Evolutionary conservation across 2,888 invertebrate species (phyloP).

Genomic region (Teleiodes luculella): DNA sequence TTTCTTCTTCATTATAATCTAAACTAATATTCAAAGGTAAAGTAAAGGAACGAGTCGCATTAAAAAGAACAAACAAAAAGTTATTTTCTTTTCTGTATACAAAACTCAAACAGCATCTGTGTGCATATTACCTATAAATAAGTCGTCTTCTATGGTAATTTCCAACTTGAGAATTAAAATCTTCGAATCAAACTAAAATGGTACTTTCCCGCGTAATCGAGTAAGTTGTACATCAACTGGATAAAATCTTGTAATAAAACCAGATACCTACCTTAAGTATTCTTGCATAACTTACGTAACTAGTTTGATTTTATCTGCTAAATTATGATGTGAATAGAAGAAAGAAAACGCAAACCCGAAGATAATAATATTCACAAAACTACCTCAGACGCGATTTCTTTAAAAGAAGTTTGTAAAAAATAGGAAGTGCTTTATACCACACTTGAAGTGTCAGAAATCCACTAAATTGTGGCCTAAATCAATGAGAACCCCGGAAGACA

Average conservation of each 20-base stretch:
- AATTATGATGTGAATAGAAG: not conserved
- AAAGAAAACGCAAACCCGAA: not conserved
- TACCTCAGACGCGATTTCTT: too few species aligned
- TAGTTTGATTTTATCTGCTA: not conserved
- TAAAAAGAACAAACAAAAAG: too few species aligned
- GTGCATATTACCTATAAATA: not conserved
- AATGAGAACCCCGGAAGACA: conserved; percentile 76
- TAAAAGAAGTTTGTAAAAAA: not conserved
- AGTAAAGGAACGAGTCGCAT: too few species aligned
- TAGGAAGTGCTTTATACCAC: conserved; percentile 46
- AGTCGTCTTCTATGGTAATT: not conserved
- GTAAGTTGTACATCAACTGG: conserved; percentile 7
- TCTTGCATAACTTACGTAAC: not conserved
- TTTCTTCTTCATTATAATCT: too few species aligned
- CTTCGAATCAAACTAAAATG: not conserved
- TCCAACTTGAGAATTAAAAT: not conserved
- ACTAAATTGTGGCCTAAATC: conserved; percentile 62
- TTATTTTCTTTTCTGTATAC: too few species aligned
- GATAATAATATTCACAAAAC: too few species aligned
- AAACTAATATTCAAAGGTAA: too few species aligned
- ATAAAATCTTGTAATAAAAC: conserved; percentile 7
- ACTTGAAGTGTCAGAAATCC: conserved; percentile 51
- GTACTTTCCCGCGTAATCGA: conserved; percentile 6
- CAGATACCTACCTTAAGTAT: not conserved
- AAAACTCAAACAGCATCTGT: too few species aligned